Evolutionary conservation across 2,888 invertebrate genomes (phyloP).

Genomic region (Nephrotoma guestfalica): DNA sequence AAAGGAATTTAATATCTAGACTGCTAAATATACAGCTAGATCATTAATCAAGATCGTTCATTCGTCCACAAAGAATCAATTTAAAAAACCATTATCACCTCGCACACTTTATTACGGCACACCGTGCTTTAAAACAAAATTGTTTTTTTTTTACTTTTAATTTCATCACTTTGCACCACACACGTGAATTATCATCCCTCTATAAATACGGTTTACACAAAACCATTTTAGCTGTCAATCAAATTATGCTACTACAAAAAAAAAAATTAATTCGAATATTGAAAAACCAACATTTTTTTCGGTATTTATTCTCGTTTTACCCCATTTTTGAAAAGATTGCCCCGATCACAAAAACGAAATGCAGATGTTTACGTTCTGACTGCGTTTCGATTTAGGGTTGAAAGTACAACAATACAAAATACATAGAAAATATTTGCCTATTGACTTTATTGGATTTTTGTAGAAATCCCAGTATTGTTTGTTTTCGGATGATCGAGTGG

Average conservation of each 20-base stretch:
- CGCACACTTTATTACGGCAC: neutral
- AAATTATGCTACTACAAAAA: neutral
- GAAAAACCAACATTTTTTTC: neutral
- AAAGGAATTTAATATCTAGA: neutral
- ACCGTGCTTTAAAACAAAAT: neutral
- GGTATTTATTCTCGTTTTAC: neutral
- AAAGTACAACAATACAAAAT: neutral
- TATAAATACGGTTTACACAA: neutral
- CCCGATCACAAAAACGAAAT: neutral
- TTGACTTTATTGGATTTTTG: neutral
- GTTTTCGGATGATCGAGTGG: conserved; percentile 1
- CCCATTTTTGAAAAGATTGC: neutral
- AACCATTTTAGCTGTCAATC: conserved; percentile 3
- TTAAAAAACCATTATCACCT: neutral
- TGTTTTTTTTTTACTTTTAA: neutral
- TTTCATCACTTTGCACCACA: neutral
- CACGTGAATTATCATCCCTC: neutral
- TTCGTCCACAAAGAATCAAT: neutral
- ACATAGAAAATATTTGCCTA: neutral
- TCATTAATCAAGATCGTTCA: neutral
- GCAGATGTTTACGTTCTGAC: neutral
- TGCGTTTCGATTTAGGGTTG: neutral
- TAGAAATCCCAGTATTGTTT: neutral
- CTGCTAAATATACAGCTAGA: neutral
- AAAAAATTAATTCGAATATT: neutral